Conservation (phyloP, 2,113 vertebrate species). For the Baryphthengus martii region DNA sequence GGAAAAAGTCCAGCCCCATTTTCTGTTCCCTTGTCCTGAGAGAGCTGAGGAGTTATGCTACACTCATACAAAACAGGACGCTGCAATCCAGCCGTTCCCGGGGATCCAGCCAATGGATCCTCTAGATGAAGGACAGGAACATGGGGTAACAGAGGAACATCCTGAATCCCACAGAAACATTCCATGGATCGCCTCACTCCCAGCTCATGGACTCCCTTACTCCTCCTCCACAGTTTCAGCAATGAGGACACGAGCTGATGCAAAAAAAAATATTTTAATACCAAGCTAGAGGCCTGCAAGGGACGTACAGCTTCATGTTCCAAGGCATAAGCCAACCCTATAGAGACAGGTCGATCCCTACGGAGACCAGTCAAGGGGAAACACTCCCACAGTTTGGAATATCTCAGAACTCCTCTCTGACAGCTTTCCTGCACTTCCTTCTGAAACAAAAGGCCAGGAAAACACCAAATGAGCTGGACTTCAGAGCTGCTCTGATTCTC, state of each 20-base stretch:
- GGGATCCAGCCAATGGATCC: fast-evolving
- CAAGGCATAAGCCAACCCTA: not conserved
- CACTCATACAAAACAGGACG: not conserved
- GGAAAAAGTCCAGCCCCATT: not conserved
- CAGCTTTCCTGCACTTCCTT: not conserved
- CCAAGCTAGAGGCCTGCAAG: not conserved
- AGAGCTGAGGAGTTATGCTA: not conserved
- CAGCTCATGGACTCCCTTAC: not conserved
- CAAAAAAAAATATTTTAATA: not conserved
- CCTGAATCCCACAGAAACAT: not conserved
- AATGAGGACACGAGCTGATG: not conserved
- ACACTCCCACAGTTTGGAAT: not conserved
- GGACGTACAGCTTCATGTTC: not conserved
- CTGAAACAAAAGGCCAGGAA: not conserved
- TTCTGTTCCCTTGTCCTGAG: not conserved
- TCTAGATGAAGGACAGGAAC: fast-evolving
- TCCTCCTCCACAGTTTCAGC: not conserved
- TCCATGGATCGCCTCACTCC: not conserved
- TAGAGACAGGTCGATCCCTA: fast-evolving
- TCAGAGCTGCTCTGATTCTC: not conserved
- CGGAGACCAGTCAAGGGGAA: not conserved
- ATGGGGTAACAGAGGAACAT: not conserved
- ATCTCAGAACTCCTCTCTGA: not conserved
- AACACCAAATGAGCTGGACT: not conserved
- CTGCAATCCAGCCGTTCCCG: not conserved